These are phyloP conservation scores for Macrophya annulata DNA, from an alignment of 2,888 invertebrate species.

Conservation along the genomic window DNA sequence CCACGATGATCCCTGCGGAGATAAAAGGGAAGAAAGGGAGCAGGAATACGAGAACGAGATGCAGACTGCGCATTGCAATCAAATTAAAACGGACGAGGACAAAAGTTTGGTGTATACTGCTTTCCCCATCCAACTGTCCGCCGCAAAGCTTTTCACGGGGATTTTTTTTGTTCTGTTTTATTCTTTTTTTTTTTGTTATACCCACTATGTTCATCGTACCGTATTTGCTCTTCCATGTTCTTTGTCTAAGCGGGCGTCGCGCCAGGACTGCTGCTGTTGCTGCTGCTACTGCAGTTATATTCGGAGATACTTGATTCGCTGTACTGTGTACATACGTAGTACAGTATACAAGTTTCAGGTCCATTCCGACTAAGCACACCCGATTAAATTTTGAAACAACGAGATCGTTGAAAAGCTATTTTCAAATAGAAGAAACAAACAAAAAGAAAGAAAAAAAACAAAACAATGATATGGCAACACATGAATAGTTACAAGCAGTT, in stretches of 20 bases:
- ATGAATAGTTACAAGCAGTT: no score
- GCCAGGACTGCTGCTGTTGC: slow-evolving; percentile 15
- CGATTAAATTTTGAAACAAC: slow-evolving; percentile 4
- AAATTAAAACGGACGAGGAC: slow-evolving; percentile 25
- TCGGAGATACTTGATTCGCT: slow-evolving; percentile 27
- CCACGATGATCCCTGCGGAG: slow-evolving; percentile 2
- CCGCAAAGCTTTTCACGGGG: slow-evolving; percentile 32
- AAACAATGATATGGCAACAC: no score
- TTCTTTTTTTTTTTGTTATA: neutral
- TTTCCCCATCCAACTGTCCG: slow-evolving; percentile 4
- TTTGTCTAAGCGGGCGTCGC: slow-evolving; percentile 40
- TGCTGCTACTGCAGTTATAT: neutral
- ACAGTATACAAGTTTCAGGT: neutral
- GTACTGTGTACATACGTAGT: neutral
- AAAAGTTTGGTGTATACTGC: slow-evolving; percentile 24
- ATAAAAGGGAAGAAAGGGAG: neutral
- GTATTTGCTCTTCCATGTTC: slow-evolving; percentile 42
- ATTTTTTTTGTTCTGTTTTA: neutral
- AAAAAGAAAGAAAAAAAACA: neutral
- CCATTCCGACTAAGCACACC: neutral
- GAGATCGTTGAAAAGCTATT: neutral
- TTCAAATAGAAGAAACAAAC: neutral
- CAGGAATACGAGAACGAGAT: neutral
- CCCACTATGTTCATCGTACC: neutral
- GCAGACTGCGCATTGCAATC: neutral